Conservation (phyloP, 2,888 invertebrate species). For the Brachyopa scutellaris region DNA sequence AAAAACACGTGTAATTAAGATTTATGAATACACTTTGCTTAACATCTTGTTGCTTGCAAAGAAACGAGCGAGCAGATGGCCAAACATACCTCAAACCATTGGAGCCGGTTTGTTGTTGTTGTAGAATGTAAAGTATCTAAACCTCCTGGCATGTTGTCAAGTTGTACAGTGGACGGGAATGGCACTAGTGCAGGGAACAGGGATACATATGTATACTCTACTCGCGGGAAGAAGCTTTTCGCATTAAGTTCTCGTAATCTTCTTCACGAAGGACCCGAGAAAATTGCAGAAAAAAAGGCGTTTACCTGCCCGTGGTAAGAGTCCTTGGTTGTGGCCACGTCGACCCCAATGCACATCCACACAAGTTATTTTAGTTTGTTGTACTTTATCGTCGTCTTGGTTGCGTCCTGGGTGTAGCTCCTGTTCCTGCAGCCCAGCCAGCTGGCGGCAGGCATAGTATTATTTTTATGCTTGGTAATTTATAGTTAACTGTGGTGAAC, state of each 20-base stretch:
- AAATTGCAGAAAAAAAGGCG: not conserved
- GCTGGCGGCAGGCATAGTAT: conserved; percentile 59
- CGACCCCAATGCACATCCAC: conserved; percentile 37
- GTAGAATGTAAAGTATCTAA: no score
- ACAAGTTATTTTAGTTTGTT: conserved; percentile 51
- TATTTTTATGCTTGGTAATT: conserved; percentile 69
- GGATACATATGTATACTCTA: conserved; percentile 1
- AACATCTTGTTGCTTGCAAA: conserved; percentile 74
- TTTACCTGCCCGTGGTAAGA: conserved; percentile 11
- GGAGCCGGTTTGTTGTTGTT: not conserved
- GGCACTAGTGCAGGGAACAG: conserved; percentile 11
- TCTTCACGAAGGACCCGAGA: conserved; percentile 3
- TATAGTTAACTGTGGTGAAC: conserved; percentile 69
- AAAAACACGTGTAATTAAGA: conserved; percentile 75
- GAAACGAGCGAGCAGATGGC: conserved; percentile 67
- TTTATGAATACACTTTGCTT: conserved; percentile 73
- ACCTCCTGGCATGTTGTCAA: conserved; percentile 41
- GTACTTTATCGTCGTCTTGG: conserved; percentile 29
- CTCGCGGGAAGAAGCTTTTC: conserved; percentile 62
- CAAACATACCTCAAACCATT: conserved; percentile 58
- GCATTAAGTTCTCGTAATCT: conserved; percentile 65
- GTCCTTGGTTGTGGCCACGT: conserved; percentile 4
- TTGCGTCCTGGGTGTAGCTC: conserved; percentile 2
- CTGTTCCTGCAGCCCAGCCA: no score
- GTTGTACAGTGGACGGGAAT: conserved; percentile 19